Base-by-base conservation (phyloP, 2,888 invertebrate genomes). In the Rugalucina vietnamica region DNA sequence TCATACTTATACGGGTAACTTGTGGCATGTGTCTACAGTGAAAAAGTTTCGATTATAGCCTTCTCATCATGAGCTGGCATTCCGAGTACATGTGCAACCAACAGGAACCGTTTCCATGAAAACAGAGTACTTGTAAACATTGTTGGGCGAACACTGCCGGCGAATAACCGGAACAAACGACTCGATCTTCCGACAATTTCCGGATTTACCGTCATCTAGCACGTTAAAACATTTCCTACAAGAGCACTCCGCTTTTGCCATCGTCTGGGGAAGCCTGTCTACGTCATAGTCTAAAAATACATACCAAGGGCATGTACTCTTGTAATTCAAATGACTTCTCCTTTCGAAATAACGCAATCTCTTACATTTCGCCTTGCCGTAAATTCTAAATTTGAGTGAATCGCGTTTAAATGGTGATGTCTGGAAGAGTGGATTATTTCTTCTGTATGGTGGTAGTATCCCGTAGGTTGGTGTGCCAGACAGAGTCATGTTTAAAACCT, bases 51-150 rank as follows among this genome's bases (percentile, higher is more conserved):
- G n/a, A n/a, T n/a, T n/a, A n/a, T n/a, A n/a, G n/a, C n/a, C n/a
- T n/a, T n/a, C n/a, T n/a, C n/a, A n/a, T n/a, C n/a, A n/a, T n/a
- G n/a, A n/a, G n/a, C n/a, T n/a, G n/a, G n/a, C 24, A 65, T 65
- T 74, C 0, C 49, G 50, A 24, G 29, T 50, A 69, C 82, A 82
- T 0, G 77, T 82, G 70, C 82, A 82, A 14, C 82, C 82, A 29
- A 82, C 77, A 39, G 77, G 65, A 21, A 82, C 32, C 4, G 73
- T 69, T 69, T 82, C 82, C 24, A 77, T 39, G 21, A 14, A 49
- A 21, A 78, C 74, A 8, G 36, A 24, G 43, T 82, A 82, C 24
- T 37, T 73, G 50, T 73, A 82, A 10, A 49, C 74, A n/a, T 43
- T 70, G 24, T n/a, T 36, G 1, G 32, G 34, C 49, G 75, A 75